These are phyloP conservation scores for Ichneumon xanthorius DNA, from an alignment of 2,888 invertebrate genomes.

Conservation along the genomic window DNA sequence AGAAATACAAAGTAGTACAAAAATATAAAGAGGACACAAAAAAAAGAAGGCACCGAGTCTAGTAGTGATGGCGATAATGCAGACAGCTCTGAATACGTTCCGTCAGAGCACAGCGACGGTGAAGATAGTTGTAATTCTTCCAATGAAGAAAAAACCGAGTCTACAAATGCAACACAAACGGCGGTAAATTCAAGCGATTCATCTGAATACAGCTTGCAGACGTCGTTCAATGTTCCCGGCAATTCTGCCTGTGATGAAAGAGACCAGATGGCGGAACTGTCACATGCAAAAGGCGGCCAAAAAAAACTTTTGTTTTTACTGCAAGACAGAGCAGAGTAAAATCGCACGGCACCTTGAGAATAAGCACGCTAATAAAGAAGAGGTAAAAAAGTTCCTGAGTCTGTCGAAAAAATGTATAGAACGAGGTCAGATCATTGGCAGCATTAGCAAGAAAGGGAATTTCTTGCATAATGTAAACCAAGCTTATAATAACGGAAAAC, in stretches of 20 bases:
- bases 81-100: not conserved
- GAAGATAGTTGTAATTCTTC: not conserved
- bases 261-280: constrained; percentile 26
- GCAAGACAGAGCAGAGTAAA: constrained; percentile 42
- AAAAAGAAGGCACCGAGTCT: not conserved
- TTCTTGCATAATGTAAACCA: constrained; percentile 57
- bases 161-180: not conserved
- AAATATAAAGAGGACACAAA: too few relatives aligned
- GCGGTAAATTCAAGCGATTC: constrained; percentile 28
- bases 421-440: constrained; percentile 41
- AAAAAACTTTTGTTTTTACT: constrained; percentile 49
- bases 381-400: constrained; percentile 47
- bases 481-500: constrained; percentile 56
- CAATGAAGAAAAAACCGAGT: not conserved
- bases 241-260: constrained; percentile 30
- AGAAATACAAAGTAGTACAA: too few relatives aligned
- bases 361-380: constrained; percentile 35
- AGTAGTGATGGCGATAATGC: not conserved
- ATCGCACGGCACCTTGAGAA: constrained; percentile 57
- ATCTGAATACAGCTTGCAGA: not conserved
- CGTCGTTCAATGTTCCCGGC: constrained; percentile 32
- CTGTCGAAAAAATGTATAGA: constrained; percentile 22
- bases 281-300: constrained; percentile 19
- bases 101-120: not conserved
- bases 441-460: constrained; percentile 56